Evolutionary conservation across 2,797 vertebrate genomes (phyloP).

Genomic region (Iguana delicatissima): DNA sequence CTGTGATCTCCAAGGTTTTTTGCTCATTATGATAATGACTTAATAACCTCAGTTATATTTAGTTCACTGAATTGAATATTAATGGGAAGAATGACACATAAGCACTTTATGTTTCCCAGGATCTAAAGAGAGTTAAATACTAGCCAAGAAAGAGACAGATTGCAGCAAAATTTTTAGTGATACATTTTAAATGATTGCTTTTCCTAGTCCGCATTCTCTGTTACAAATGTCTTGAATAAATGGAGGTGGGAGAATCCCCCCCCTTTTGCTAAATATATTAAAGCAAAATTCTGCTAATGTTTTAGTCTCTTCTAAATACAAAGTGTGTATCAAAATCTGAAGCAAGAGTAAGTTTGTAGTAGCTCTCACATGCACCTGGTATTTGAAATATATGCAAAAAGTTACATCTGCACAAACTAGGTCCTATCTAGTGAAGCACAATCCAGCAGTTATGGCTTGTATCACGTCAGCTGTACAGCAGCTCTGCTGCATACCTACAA

Average conservation of each 20-base stretch:
- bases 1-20: background rate
- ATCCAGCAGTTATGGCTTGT: background rate
- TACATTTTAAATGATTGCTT: background rate
- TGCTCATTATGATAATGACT: background rate
- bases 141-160: background rate
- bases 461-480: background rate
- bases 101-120: background rate
- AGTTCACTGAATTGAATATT: background rate
- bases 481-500: no score
- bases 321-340: background rate
- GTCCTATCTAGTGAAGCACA: background rate
- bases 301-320: no score
- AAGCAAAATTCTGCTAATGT: background rate
- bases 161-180: background rate
- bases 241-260: no score
- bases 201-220: background rate
- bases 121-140: background rate
- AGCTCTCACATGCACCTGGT: background rate
- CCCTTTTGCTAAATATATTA: background rate
- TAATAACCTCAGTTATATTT: background rate
- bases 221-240: background rate
- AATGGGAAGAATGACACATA: background rate
- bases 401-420: background rate
- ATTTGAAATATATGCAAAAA: background rate
- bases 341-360: background rate